Conservation (phyloP, 2,888 invertebrate species). For the Athripsodes cinereus region DNA sequence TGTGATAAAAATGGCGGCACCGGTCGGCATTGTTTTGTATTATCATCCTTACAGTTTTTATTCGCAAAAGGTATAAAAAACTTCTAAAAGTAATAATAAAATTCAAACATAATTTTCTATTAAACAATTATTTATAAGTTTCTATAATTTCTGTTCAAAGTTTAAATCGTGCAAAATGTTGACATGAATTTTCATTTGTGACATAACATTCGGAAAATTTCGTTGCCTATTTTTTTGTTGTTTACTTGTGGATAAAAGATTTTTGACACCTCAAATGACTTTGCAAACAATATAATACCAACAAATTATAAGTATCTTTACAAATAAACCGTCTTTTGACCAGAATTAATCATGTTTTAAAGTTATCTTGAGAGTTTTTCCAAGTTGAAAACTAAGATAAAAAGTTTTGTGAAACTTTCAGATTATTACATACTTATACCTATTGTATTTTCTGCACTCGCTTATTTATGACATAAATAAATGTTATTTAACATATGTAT, state of each 20-base stretch:
- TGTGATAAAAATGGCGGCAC: conserved; percentile 30
- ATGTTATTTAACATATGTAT: not conserved
- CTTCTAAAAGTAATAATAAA: no score
- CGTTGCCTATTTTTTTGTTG: not conserved
- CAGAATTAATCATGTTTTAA: no score
- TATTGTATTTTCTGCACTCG: not conserved
- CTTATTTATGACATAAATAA: not conserved
- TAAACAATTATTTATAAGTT: no score
- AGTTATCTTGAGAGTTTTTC: no score
- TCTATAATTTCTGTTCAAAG: not conserved
- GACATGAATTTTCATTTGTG: not conserved
- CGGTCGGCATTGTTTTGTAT: conserved; percentile 51
- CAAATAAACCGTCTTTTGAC: no score
- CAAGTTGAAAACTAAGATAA: no score
- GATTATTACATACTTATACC: no score
- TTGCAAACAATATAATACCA: no score
- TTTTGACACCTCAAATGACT: no score
- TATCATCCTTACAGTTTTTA: conserved; percentile 69
- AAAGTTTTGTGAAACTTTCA: no score
- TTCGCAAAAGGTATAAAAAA: conserved; percentile 66
- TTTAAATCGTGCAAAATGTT: not conserved
- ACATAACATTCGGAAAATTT: conserved; percentile 1
- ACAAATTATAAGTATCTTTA: no score
- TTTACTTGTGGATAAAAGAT: not conserved
- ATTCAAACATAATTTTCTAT: no score